Percentiles rank a stretch among this genome's conserved stretches.
These are phyloP conservation scores for Agrilus planipennis DNA, from an alignment of 1,140 invertebrate species.

Conservation along the genomic window DNA sequence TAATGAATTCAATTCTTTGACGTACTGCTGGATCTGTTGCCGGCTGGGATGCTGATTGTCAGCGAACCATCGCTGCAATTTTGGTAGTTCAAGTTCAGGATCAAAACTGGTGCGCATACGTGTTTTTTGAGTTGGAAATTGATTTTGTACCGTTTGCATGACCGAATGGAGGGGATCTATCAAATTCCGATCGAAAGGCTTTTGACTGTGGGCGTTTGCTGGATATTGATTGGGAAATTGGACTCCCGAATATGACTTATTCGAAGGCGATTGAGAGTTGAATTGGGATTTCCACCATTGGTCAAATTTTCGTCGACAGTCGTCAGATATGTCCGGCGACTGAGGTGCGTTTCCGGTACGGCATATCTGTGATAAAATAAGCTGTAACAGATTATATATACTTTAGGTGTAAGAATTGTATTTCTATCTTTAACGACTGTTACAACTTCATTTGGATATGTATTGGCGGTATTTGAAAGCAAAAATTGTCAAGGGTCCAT, in stretches of 20 bases:
- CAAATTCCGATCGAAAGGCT: conserved; percentile 36
- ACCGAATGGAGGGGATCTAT: conserved; percentile 49
- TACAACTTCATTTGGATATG: too few relatives aligned
- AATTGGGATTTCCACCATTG: conserved; percentile 57
- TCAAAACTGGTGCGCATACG: conserved; percentile 89
- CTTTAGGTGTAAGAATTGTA: too few relatives aligned
- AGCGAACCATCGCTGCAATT: conserved; percentile 88
- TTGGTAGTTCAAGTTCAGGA: conserved; percentile 88
- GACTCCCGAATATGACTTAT: conserved; percentile 25
- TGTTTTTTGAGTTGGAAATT: conserved; percentile 75
- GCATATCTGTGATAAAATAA: conserved; percentile 63
- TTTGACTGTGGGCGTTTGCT: conserved; percentile 31
- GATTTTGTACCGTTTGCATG: conserved; percentile 56
- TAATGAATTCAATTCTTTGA: conserved; percentile 81
- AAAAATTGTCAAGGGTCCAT: not conserved
- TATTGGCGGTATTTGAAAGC: too few relatives aligned
- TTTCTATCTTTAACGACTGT: too few relatives aligned
- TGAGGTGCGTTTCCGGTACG: conserved; percentile 40
- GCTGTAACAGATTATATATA: conserved; percentile 49
- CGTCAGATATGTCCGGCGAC: conserved; percentile 57
- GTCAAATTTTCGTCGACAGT: conserved; percentile 64
- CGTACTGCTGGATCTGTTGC: conserved; percentile 90
- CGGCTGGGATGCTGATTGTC: conserved; percentile 92
- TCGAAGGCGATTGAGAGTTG: conserved; percentile 37
- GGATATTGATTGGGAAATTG: conserved; percentile 34